A percentile compares a stretch with the other conserved stretches of the same genome.
These are phyloP conservation scores for Mesodorylaimus sp. DNA, from an alignment of 2,888 invertebrate species.

Conservation along the genomic window DNA sequence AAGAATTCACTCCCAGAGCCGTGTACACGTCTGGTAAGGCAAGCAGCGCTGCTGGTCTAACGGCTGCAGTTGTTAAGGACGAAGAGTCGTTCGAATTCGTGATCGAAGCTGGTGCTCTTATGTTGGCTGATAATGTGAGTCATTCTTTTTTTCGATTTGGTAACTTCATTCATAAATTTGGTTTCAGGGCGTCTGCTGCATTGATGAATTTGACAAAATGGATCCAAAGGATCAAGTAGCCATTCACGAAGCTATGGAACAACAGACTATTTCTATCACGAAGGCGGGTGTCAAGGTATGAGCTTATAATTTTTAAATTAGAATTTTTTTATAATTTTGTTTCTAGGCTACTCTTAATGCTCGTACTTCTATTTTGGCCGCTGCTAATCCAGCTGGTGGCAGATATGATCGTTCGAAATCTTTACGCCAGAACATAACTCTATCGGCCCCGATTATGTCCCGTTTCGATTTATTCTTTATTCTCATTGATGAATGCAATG, in stretches of 20 bases:
- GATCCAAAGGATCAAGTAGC: constrained; percentile 90
- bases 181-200: constrained; percentile 67
- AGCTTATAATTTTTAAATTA: background rate
- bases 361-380: constrained; percentile 86
- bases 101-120: constrained; percentile 96
- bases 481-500: constrained; percentile 84
- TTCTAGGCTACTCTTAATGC: constrained; percentile 80
- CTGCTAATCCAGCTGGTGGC: constrained; percentile 93
- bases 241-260: constrained; percentile 99
- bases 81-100: constrained; percentile 97
- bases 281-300: constrained; percentile 47
- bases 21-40: constrained; percentile 98
- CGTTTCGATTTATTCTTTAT: constrained; percentile 97
- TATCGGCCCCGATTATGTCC: constrained; percentile 95
- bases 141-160: background rate
- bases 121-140: constrained; percentile 81
- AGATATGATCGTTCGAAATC: constrained; percentile 84
- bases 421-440: constrained; percentile 73
- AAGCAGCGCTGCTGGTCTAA: constrained; percentile 87
- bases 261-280: constrained; percentile 94
- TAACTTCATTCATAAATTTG: constrained; percentile 1
- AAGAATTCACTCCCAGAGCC: constrained; percentile 83
- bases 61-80: constrained; percentile 91
- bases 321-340: background rate
- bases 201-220: constrained; percentile 99